phyloP scores from a whole-genome alignment of 2,797 vertebrate genomes.

The Sciurus carolinensis region DNA sequence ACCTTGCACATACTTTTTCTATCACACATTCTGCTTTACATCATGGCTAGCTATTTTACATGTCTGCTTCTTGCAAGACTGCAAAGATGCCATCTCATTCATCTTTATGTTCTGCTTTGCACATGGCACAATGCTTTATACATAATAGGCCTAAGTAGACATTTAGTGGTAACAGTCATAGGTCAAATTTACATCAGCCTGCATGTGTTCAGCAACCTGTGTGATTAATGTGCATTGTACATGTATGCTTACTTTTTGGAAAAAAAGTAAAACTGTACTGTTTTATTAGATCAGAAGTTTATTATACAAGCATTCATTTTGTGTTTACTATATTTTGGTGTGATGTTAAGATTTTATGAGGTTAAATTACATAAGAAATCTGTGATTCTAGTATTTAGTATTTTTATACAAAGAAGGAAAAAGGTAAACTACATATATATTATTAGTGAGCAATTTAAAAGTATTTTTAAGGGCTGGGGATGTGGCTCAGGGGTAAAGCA shows the following conservation, averaged over 20 bases:
- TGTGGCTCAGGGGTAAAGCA: too few species aligned
- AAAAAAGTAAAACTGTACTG: background rate
- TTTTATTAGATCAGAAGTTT: background rate
- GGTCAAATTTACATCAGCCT: background rate
- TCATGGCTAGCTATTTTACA: background rate
- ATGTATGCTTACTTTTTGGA: background rate
- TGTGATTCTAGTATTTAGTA: background rate
- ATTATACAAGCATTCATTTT: background rate
- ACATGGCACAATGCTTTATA: background rate
- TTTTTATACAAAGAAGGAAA: slow-evolving; percentile 12
- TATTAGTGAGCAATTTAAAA: background rate
- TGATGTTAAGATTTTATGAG: slow-evolving; percentile 1
- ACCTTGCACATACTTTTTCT: background rate
- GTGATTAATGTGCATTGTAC: accelerated
- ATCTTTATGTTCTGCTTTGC: background rate
- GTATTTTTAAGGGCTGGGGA: background rate
- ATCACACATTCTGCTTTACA: background rate
- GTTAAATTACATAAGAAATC: background rate
- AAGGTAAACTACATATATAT: background rate
- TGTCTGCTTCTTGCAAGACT: background rate
- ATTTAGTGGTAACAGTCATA: background rate
- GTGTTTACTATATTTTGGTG: background rate
- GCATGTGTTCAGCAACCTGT: accelerated
- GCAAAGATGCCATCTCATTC: accelerated
- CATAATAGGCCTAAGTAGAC: accelerated